Conservation (phyloP, 2,888 invertebrate species). For the Harpalus rufipes region DNA sequence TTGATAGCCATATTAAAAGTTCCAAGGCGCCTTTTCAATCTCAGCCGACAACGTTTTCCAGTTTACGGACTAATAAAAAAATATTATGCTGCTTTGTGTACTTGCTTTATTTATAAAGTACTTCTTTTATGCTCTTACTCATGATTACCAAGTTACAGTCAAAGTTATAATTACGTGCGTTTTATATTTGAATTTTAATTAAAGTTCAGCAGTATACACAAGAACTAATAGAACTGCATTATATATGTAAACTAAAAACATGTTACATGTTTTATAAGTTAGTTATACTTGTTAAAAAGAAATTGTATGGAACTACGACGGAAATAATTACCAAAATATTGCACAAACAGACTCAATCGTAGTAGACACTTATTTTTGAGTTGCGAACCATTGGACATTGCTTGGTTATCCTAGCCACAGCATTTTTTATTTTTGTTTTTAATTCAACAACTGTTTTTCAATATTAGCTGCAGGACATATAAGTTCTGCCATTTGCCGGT, state of each 20-base stretch:
- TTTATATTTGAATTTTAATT: neutral
- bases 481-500: too few relatives aligned
- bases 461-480: too few relatives aligned
- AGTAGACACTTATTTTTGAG: too few relatives aligned
- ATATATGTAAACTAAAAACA: neutral
- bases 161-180: slow-evolving; percentile 3
- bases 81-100: slow-evolving; percentile 24
- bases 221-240: neutral
- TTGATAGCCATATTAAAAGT: slow-evolving; percentile 43
- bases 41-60: neutral
- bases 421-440: too few relatives aligned
- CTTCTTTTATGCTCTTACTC: slow-evolving; percentile 2
- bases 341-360: too few relatives aligned
- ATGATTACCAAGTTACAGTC: slow-evolving; percentile 2
- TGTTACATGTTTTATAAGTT: neutral
- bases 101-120: slow-evolving; percentile 13
- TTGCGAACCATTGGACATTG: too few relatives aligned
- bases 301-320: neutral
- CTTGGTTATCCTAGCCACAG: too few relatives aligned
- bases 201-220: neutral
- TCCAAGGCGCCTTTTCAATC: slow-evolving; percentile 39
- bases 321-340: neutral
- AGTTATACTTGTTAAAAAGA: neutral
- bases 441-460: too few relatives aligned
- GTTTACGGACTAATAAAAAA: slow-evolving; percentile 26